Base-by-base conservation (phyloP, 2,888 invertebrate species). In the Azorinus chamasolen region DNA sequence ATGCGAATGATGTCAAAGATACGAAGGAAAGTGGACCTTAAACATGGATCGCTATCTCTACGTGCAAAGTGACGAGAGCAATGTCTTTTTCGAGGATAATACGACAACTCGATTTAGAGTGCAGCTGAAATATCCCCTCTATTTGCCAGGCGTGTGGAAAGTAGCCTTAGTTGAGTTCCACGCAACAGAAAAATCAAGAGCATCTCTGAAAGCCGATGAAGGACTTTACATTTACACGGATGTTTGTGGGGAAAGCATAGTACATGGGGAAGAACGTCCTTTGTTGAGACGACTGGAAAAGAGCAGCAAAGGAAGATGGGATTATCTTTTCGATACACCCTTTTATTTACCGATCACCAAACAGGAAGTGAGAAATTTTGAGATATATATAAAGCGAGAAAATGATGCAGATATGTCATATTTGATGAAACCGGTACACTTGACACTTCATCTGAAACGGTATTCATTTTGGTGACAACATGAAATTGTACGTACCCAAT, bases 401-500 rank as follows among this genome's bases (percentile, higher is more conserved):
- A 25, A 58, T 6, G 68, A 45, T 39, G 25, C 16, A 10, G n/a
- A 37, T 16, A 51, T 58, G 20, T 53, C 58, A 65, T 8, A 54
- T 1, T n/a, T n/a, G n/a, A n/a, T n/a, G n/a, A n/a, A n/a, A n/a
- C n/a, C 48, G n/a, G n/a, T n/a, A n/a, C n/a, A n/a, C n/a, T n/a
- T n/a, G n/a, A n/a, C n/a, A n/a, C n/a, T n/a, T n/a, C 64, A 71
- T 41, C 53, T 71, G 43, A 71, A 55, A 27, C 63, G 25, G 18
- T 58, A 71, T 51, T 59, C 58, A 27, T 58, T 58, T 57, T 57
- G 22, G 10, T 32, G 5, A 62, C 14, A 62, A 22, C 16, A 62
- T 55, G 48, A 72, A 73, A 39, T 18, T 77, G 25, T 80, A 80
- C 51, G 58, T 80, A 20, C 76, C 80, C 20, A 77, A 80, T 50